These are phyloP conservation scores for Bursaphelenchus mucronatus DNA, from an alignment of 1,140 invertebrate species.

Conservation along the genomic window DNA sequence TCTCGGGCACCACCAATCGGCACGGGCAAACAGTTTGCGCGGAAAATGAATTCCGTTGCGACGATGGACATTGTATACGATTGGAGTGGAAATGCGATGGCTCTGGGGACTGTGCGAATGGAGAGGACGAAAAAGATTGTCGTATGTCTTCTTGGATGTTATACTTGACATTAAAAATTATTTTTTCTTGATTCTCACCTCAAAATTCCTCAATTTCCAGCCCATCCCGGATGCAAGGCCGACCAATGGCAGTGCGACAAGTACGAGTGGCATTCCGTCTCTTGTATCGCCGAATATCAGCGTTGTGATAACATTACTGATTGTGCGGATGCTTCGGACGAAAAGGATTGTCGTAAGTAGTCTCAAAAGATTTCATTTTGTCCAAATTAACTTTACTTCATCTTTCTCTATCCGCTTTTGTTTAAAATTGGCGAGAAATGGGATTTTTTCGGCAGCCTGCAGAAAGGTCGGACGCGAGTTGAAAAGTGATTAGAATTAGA, in stretches of 20 bases:
- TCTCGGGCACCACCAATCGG: slow-evolving; percentile 22
- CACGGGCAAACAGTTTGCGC: slow-evolving; percentile 41
- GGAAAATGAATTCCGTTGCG: slow-evolving; percentile 58
- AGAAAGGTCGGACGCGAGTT: no score
- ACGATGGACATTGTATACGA: slow-evolving; percentile 66
- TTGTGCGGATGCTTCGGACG: slow-evolving; percentile 87
- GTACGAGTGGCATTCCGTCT: slow-evolving; percentile 68
- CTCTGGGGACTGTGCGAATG: slow-evolving; percentile 52
- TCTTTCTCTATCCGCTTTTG: no score
- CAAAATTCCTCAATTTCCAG: slow-evolving; percentile 36
- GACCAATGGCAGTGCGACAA: slow-evolving; percentile 60
- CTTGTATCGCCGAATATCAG: slow-evolving; percentile 73
- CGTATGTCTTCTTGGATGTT: slow-evolving; percentile 38
- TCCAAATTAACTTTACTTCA: slow-evolving; percentile 13
- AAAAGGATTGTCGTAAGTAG: slow-evolving; percentile 81
- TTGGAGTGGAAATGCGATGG: slow-evolving; percentile 68
- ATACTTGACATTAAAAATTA: slow-evolving; percentile 13
- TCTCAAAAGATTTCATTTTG: neutral
- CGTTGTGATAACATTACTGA: slow-evolving; percentile 86
- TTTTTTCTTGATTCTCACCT: no score
- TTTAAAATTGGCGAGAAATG: no score
- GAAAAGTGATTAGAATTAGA: no score
- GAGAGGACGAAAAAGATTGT: slow-evolving; percentile 56
- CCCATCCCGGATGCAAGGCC: slow-evolving; percentile 58
- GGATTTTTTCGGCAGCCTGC: no score